Base-by-base conservation (phyloP, 2,113 vertebrate species). In the Brachionichthys hirsutus region DNA sequence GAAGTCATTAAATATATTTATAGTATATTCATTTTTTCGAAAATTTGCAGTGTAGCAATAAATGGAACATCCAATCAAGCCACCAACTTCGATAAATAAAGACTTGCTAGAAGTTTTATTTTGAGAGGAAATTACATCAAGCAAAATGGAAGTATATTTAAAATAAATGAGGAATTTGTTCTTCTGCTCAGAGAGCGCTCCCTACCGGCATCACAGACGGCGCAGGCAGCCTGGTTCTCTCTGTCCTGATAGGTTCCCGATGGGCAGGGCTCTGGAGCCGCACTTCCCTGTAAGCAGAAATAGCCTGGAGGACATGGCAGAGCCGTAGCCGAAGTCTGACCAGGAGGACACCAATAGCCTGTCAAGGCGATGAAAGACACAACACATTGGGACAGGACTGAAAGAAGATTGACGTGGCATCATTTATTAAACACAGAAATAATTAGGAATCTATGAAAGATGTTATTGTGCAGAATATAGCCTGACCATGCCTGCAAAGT, bases 401-500 rank as follows among this genome's bases (percentile, higher is more conserved):
- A 18, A 38, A 19, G 9, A 6, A 52, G 53, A 18, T 9, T 14
- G n/a, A 41, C 17, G 5, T 1, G 11, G 14, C 24, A 17, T 9
- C 58, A 19, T 11, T 0, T n/a, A 13, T 43, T 6, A 36, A 5
- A 6, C 50, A 36, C 40, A 47, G 43, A 6, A 9, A 69, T 47
- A 24, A 58, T 7, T 11, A 42, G 9, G 36, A 38, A 38, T 11
- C 36, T 38, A 12, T 12, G 36, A 38, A 38, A 7, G 3, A 38
- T 12, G 1, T 45, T 48, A 14, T 11, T 2, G 11, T 17, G 48
- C 10, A 46, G 13, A 7, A 41, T 42, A n/a, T n/a, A n/a, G 36
- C 38, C 82, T 90, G 51, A 95, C 93, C 94, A 84, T 89, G 81
- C 54, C 85, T 80, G 77, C 96, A 98, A 62, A 89, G 88, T 56